Percentiles rank a stretch among this genome's conserved stretches.
phyloP scores from a whole-genome alignment of 2,113 vertebrate genomes.

The Chloropsis hardwickii region DNA sequence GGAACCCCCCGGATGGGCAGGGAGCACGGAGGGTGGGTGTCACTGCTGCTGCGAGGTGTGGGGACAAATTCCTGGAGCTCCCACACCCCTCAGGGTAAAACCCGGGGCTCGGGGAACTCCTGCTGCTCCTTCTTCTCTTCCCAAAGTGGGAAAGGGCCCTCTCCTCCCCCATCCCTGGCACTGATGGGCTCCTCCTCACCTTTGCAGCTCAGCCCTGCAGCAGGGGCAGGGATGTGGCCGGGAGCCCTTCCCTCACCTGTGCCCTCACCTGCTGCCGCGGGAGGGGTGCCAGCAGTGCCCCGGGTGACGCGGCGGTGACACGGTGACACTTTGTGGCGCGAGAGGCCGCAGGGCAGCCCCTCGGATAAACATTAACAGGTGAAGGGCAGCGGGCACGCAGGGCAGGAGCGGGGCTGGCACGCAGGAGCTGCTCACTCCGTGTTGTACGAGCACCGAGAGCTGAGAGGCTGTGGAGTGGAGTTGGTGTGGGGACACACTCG shows the following conservation, averaged over 20 bases:
- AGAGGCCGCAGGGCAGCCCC: not conserved
- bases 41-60: not conserved
- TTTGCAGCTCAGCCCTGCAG: not conserved
- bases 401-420: not conserved
- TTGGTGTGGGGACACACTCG: fast-evolving
- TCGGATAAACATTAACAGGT: constrained; percentile 12
- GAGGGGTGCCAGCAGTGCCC: not conserved
- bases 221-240: not conserved
- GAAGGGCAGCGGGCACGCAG: not conserved
- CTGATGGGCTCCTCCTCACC: not conserved
- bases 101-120: not conserved
- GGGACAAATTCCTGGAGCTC: not conserved
- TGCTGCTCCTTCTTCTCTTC: not conserved
- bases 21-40: no score
- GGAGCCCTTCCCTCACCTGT: not conserved
- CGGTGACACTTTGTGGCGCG: not conserved
- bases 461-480: not conserved
- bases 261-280: not conserved
- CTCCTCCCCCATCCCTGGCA: not conserved
- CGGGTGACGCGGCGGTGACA: not conserved
- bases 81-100: not conserved
- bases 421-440: not conserved
- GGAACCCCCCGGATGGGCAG: no score
- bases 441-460: not conserved
- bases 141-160: not conserved